Percentiles rank a stretch among this genome's conserved stretches.
Evolutionary conservation across 1,140 invertebrate genomes (phyloP).

Genomic region (Drosophila ironensis): DNA sequence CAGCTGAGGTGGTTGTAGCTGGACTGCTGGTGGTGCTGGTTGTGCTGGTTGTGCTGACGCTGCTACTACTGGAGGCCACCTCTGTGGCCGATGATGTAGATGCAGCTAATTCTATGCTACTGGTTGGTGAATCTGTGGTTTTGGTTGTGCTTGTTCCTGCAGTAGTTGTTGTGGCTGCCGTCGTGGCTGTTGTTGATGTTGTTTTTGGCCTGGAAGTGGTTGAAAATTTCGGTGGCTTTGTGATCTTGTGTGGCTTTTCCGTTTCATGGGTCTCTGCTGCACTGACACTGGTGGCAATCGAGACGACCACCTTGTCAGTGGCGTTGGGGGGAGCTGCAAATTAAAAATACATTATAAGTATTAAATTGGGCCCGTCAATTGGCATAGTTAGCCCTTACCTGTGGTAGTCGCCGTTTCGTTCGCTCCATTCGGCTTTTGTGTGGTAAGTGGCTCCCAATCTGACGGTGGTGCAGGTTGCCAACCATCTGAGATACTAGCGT

Average conservation of each 20-base stretch:
- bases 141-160: slow-evolving; percentile 66
- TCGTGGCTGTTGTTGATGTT: slow-evolving; percentile 19
- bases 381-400: slow-evolving; percentile 20
- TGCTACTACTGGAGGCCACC: slow-evolving; percentile 25
- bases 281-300: slow-evolving; percentile 73
- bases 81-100: slow-evolving; percentile 53
- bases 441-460: slow-evolving; percentile 60
- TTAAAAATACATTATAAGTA: not conserved
- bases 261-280: slow-evolving; percentile 50
- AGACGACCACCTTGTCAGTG: slow-evolving; percentile 73
- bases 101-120: slow-evolving; percentile 56
- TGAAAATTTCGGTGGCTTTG: slow-evolving; percentile 35
- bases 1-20: slow-evolving; percentile 13
- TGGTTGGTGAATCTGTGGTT: slow-evolving; percentile 52
- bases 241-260: slow-evolving; percentile 53
- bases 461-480: slow-evolving; percentile 62
- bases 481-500: slow-evolving; percentile 62
- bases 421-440: slow-evolving; percentile 23
- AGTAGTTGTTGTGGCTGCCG: slow-evolving; percentile 29
- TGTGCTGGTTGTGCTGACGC: slow-evolving; percentile 23
- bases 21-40: slow-evolving; percentile 12
- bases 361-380: not conserved
- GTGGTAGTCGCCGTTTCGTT: slow-evolving; percentile 39
- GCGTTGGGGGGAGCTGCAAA: slow-evolving; percentile 57
- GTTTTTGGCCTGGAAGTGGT: slow-evolving; percentile 11